Evolutionary conservation across 2,113 vertebrate species (phyloP).

Genomic region (Cavia porcellus): DNA sequence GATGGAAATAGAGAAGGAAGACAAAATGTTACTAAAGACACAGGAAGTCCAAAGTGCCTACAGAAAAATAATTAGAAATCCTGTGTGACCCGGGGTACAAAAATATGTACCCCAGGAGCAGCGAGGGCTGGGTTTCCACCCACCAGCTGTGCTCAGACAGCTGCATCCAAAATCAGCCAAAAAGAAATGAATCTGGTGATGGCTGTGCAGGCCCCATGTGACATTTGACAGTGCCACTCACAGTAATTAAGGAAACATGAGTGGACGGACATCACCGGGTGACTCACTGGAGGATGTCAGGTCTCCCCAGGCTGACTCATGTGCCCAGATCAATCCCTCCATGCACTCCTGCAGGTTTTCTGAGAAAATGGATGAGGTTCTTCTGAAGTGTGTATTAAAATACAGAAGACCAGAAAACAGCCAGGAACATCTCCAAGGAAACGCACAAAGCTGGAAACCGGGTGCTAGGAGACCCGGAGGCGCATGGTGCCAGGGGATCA

Average conservation of each 20-base stretch:
- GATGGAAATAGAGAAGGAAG: not conserved
- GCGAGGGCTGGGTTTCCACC: rapidly evolving
- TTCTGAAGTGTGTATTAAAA: not conserved
- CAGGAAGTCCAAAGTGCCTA: not conserved
- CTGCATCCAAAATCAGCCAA: not conserved
- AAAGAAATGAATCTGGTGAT: not conserved
- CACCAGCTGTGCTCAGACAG: not conserved
- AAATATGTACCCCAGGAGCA: not conserved
- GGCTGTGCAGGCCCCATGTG: not conserved
- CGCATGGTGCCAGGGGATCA: rapidly evolving
- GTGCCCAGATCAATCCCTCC: not conserved
- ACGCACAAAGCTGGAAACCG: not conserved
- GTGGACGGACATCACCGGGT: not conserved
- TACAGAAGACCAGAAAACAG: not conserved
- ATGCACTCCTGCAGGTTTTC: not conserved
- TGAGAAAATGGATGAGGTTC: not conserved
- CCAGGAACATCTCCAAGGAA: not conserved
- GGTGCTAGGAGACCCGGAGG: not conserved
- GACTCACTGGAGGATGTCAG: not conserved
- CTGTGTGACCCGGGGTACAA: not conserved
- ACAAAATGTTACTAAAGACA: rapidly evolving
- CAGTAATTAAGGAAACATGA: not conserved
- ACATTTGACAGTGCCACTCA: not conserved
- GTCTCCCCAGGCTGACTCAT: not conserved
- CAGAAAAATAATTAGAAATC: not conserved